These are phyloP conservation scores for Anthonomus grandis DNA, from an alignment of 1,140 invertebrate genomes.

Conservation along the genomic window DNA sequence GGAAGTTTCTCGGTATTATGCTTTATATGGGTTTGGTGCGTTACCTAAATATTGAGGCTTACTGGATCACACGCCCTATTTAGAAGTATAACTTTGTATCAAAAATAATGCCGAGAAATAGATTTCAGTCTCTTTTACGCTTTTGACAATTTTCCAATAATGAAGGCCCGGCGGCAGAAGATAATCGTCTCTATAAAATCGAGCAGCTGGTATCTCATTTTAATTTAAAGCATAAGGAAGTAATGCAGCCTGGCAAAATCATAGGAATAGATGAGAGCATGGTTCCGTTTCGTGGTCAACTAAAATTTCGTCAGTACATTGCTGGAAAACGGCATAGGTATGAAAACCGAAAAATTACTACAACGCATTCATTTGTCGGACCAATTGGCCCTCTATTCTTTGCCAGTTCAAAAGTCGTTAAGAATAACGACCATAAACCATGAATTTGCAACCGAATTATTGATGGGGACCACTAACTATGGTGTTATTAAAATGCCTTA, in stretches of 20 bases:
- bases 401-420: too few relatives aligned
- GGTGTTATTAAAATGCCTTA: too few relatives aligned
- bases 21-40: conserved; percentile 9
- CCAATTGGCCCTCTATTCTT: too few relatives aligned
- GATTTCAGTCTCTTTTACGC: conserved; percentile 10
- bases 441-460: too few relatives aligned
- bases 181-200: conserved; percentile 10
- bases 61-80: neutral
- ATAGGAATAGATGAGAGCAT: conserved; percentile 14
- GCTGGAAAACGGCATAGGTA: too few relatives aligned
- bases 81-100: conserved; percentile 1
- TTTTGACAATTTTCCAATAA: conserved; percentile 10
- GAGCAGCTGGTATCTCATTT: neutral
- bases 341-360: too few relatives aligned
- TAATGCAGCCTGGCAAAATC: conserved; percentile 4
- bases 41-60: neutral
- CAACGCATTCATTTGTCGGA: too few relatives aligned
- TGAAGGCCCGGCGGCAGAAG: neutral
- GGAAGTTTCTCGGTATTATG: conserved; percentile 2
- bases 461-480: too few relatives aligned
- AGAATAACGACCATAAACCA: too few relatives aligned
- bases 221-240: conserved; percentile 5
- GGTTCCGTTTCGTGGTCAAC: conserved; percentile 14
- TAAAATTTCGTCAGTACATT: too few relatives aligned
- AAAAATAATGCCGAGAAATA: conserved; percentile 12